A percentile compares a stretch with the other conserved stretches of the same genome.
phyloP scores from a whole-genome alignment of 2,797 vertebrate genomes.

The Catharus ustulatus region DNA sequence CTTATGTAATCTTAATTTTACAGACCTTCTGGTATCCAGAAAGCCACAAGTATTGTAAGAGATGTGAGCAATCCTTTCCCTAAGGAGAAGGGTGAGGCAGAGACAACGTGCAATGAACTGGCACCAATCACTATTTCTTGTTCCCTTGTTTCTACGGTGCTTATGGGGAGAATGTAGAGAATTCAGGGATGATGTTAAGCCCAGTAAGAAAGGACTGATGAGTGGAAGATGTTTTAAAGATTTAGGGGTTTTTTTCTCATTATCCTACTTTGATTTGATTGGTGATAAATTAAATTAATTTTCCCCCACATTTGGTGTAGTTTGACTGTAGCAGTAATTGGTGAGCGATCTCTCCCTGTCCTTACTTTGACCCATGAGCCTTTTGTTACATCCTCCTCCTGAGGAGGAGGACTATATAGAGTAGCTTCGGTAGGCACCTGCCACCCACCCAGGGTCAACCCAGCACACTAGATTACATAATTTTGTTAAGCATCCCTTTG shows the following conservation, averaged over 20 bases:
- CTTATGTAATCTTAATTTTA: not conserved
- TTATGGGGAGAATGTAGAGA: not conserved
- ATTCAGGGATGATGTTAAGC: not conserved
- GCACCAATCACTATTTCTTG: not conserved
- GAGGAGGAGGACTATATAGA: not conserved
- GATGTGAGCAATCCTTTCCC: not conserved
- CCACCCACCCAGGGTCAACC: rapidly evolving
- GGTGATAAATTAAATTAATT: not conserved
- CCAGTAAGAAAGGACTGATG: not conserved
- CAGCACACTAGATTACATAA: not conserved
- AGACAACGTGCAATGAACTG: not conserved
- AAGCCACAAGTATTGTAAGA: not conserved
- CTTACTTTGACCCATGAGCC: not conserved
- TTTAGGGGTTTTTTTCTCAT: not conserved
- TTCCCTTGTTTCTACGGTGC: not conserved
- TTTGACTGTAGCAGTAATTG: not conserved
- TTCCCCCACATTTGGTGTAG: not conserved
- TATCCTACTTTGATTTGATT: not conserved
- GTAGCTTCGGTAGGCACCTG: not conserved
- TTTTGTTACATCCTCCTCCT: not conserved
- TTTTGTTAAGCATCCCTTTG: not conserved
- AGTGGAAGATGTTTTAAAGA: not conserved
- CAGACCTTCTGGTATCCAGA: not conserved
- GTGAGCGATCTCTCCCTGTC: not conserved
- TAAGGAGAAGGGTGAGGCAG: not conserved